These are phyloP conservation scores for Catharus fuscescens DNA, from an alignment of 2,113 vertebrate genomes.

Conservation along the genomic window DNA sequence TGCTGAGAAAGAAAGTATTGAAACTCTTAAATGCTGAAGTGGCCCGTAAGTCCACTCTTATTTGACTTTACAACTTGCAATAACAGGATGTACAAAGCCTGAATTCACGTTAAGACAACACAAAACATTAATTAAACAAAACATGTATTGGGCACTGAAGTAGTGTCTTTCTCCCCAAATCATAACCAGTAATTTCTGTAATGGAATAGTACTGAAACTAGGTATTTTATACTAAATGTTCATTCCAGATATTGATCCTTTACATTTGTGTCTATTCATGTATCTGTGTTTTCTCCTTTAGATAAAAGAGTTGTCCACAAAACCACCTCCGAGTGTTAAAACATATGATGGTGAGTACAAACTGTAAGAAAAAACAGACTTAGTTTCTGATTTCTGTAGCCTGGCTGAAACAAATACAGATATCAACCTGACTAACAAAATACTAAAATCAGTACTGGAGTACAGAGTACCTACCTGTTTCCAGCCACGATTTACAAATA, in stretches of 20 bases:
- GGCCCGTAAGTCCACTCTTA: neutral
- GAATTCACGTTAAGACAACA: neutral
- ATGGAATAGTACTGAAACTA: neutral
- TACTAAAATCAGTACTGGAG: neutral
- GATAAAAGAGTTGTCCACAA: slow-evolving; percentile 80
- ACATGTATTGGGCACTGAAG: neutral
- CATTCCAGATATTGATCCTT: neutral
- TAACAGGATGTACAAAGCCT: neutral
- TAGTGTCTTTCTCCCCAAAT: neutral
- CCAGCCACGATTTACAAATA: neutral
- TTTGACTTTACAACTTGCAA: neutral
- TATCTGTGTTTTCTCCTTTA: slow-evolving; percentile 60
- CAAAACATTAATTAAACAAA: neutral
- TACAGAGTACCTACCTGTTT: neutral
- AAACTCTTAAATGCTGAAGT: neutral
- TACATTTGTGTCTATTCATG: neutral
- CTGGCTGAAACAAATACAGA: neutral
- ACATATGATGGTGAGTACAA: slow-evolving; percentile 77
- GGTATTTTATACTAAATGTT: neutral
- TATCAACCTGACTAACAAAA: neutral
- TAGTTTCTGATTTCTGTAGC: neutral
- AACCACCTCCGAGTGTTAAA: slow-evolving; percentile 52
- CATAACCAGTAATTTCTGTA: neutral
- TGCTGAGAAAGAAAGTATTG: neutral
- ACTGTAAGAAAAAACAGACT: neutral